Conservation (phyloP, 2,113 vertebrate genomes). For the Daphoenositta chrysoptera region DNA sequence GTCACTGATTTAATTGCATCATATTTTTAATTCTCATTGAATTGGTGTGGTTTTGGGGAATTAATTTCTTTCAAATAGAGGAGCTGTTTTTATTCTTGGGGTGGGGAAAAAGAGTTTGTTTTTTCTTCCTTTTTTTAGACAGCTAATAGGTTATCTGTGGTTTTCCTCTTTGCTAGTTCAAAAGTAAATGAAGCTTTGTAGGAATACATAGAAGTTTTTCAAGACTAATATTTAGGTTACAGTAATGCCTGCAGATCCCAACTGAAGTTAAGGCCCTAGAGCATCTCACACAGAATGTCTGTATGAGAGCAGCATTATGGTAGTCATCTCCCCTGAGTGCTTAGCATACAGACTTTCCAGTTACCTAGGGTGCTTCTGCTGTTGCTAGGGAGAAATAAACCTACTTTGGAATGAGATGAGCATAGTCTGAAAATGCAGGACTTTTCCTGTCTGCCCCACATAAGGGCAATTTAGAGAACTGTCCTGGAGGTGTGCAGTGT, state of each 20-base stretch:
- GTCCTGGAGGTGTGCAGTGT: neutral
- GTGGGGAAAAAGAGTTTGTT: neutral
- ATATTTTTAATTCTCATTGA: neutral
- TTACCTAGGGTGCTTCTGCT: neutral
- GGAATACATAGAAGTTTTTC: neutral
- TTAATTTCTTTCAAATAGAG: neutral
- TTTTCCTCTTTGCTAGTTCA: neutral
- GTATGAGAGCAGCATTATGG: neutral
- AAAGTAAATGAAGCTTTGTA: neutral
- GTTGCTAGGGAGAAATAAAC: neutral
- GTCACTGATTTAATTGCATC: neutral
- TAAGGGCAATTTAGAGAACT: neutral
- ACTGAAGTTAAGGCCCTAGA: neutral
- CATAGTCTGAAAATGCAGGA: neutral
- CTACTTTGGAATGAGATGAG: neutral
- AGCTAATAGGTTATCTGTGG: neutral
- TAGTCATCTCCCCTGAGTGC: neutral
- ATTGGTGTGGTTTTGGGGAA: neutral
- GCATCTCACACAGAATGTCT: neutral
- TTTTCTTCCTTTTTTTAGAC: neutral
- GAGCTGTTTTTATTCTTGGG: neutral
- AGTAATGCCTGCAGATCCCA: neutral
- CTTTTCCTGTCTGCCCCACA: neutral
- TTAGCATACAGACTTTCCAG: neutral
- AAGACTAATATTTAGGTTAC: neutral